Base-by-base conservation (phyloP, 2,888 invertebrate genomes). In the Synanthedon formicaeformis region DNA sequence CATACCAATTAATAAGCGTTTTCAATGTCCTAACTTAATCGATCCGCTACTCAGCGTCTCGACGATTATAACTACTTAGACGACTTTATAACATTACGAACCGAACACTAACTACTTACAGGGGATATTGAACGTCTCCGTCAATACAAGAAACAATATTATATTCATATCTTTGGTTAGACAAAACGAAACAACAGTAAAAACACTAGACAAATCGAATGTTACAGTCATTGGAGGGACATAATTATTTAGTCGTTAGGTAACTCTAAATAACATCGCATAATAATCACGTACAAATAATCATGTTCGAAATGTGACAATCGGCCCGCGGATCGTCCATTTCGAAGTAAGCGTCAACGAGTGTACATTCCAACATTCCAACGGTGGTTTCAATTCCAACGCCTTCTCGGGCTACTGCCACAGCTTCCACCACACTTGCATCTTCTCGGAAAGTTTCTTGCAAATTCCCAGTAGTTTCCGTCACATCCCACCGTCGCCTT, bases 391-490 rank as follows among this genome's bases (percentile, higher is more conserved):
- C 77, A 75, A 80, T 78, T 79, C 78, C 70, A 72, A 67, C 23
- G 23, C 23, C 23, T 23, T 23, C 23, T 23, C 23, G 45, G 13
- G 2, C 71, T 75, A 85, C 78, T 94, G 93, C 90, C 93, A 93
- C 88, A 93, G 91, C 86, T 93, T 92, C 93, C 94, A 94, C 93
- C 94, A 94, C 87, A 92, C 93, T 89, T 94, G 94, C 89, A 94
- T 92, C 89, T 93, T 94, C 89, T 94, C 94, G 88, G 93, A 92
- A 89, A 95, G 91, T 91, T 94, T 95, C 90, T 93, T 94, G 89
- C 93, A 95, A 88, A 95, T 92, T 90, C 94, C 94, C 85, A 93
- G 90, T 89, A 95, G 92, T 93, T 94, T 94, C 94, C 94, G 95
- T 95, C 95, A 95, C 93, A 95, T 95, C 82, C 94, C 94, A 89